phyloP scores from a whole-genome alignment of 2,113 vertebrate species.

The Ondatra zibethicus region DNA sequence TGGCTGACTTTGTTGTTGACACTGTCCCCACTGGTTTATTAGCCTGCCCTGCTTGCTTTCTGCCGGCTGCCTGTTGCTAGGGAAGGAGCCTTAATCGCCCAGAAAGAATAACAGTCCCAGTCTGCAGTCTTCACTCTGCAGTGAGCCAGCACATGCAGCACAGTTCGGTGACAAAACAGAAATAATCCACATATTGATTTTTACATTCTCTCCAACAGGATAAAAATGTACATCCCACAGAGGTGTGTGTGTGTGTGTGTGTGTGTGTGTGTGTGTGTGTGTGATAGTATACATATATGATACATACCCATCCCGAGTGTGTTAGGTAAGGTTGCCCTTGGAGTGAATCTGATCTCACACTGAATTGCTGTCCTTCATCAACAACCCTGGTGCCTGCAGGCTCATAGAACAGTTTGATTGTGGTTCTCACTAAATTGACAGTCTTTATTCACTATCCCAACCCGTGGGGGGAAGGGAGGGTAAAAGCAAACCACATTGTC shows the following conservation, averaged over 20 bases:
- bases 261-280: not conserved
- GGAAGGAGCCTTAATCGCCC: not conserved
- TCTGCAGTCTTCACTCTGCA: not conserved
- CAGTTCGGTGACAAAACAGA: not conserved
- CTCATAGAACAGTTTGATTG: not conserved
- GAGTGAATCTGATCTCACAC: not conserved
- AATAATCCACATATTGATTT: not conserved
- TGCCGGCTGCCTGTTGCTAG: slow-evolving; percentile 8
- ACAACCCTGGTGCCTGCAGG: not conserved
- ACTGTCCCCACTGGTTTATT: not conserved
- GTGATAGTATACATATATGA: not conserved
- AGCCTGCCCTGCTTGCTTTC: not conserved
- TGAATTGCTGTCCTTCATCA: not conserved
- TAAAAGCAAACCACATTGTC: slow-evolving; percentile 63
- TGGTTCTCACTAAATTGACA: slow-evolving; percentile 19
- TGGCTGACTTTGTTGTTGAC: not conserved
- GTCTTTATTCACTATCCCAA: slow-evolving; percentile 46
- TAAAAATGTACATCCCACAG: not conserved
- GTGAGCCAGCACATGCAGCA: not conserved
- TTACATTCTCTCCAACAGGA: not conserved
- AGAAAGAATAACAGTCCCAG: not conserved
- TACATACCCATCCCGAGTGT: not conserved
- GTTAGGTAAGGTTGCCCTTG: not conserved
- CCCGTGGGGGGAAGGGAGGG: not conserved
- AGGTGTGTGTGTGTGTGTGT: not conserved